Conservation (phyloP, 2,797 vertebrate species). For the Rhabdomys pumilio region DNA sequence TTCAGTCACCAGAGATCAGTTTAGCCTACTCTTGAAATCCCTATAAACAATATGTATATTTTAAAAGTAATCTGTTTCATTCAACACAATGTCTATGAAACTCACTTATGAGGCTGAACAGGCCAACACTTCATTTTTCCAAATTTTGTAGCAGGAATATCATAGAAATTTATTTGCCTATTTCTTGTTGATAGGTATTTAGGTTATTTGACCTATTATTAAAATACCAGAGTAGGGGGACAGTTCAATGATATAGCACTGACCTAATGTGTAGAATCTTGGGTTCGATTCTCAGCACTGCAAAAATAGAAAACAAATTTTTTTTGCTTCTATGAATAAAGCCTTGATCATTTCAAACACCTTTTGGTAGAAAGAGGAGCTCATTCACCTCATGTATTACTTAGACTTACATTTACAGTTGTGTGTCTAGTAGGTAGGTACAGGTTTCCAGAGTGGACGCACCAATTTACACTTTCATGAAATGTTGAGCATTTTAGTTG, state of each 20-base stretch:
- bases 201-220: background rate
- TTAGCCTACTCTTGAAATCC: slow-evolving; percentile 38
- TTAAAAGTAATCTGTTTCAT: slow-evolving; percentile 26
- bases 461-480: background rate
- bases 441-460: background rate
- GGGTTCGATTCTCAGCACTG: background rate
- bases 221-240: background rate
- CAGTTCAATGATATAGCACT: background rate
- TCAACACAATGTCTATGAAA: slow-evolving; percentile 13
- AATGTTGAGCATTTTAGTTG: background rate
- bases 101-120: slow-evolving; percentile 5
- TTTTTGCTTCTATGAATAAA: background rate
- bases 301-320: background rate
- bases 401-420: background rate
- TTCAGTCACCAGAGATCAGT: background rate
- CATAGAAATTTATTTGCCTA: background rate
- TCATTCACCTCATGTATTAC: background rate
- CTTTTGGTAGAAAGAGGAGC: background rate
- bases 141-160: slow-evolving; percentile 35
- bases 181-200: background rate
- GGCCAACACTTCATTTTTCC: slow-evolving; percentile 24
- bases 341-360: background rate
- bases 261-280: background rate
- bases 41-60: background rate
- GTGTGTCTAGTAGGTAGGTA: background rate